phyloP scores from a whole-genome alignment of 2,113 vertebrate genomes.

The Neotoma lepida region DNA sequence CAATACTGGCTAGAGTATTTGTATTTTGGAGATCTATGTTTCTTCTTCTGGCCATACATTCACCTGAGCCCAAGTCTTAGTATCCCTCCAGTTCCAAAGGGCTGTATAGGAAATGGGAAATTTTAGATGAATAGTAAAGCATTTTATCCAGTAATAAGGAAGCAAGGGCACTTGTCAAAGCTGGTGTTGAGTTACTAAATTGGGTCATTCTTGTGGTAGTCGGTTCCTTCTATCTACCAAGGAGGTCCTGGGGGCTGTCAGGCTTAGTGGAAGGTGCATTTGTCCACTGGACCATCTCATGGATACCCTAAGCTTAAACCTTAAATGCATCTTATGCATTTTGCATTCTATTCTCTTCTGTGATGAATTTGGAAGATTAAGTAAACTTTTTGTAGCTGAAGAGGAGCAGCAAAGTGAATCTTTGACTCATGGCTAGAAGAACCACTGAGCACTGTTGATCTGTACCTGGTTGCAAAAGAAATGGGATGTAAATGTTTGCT shows the following conservation, averaged over 20 bases:
- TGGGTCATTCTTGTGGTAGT: neutral
- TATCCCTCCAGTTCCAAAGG: neutral
- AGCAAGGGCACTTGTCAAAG: neutral
- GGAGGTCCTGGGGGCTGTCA: too few relatives aligned
- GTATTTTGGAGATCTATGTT: neutral
- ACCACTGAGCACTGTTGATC: neutral
- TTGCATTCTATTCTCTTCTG: neutral
- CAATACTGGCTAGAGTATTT: neutral
- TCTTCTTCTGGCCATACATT: neutral
- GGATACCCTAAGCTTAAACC: neutral
- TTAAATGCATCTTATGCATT: slow-evolving; percentile 31
- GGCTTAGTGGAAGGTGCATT: neutral
- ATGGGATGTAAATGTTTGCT: neutral
- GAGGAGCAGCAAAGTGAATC: slow-evolving; percentile 3
- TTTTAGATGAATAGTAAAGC: neutral
- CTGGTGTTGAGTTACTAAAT: neutral
- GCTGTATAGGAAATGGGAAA: neutral
- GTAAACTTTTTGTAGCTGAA: slow-evolving; percentile 16
- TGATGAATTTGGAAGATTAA: neutral
- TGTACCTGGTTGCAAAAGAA: neutral
- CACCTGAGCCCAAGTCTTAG: neutral
- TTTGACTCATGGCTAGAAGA: slow-evolving; percentile 18
- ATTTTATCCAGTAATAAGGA: neutral
- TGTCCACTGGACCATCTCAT: neutral
- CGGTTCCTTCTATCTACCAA: neutral